These are phyloP conservation scores for Drosophila cardini DNA, from an alignment of 1,140 invertebrate species.

Conservation along the genomic window DNA sequence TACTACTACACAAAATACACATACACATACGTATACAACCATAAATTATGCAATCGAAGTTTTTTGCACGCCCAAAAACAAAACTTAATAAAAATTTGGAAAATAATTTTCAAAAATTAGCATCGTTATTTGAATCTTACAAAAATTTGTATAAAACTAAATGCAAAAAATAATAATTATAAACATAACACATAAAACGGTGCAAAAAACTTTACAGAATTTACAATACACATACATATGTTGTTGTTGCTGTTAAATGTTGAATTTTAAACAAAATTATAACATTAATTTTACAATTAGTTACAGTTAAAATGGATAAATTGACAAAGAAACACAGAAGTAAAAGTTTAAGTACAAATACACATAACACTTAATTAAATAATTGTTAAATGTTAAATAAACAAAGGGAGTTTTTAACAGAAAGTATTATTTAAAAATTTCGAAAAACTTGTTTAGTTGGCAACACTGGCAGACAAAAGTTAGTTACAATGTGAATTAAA, in stretches of 20 bases:
- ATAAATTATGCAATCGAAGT: conserved; percentile 70
- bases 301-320: conserved; percentile 50
- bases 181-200: conserved; percentile 53
- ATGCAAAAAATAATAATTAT: conserved; percentile 31
- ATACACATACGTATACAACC: conserved; percentile 48
- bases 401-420: conserved; percentile 14
- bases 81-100: not conserved
- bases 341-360: conserved; percentile 40
- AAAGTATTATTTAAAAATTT: conserved; percentile 11
- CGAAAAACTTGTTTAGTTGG: conserved; percentile 5
- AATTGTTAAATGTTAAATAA: conserved; percentile 51
- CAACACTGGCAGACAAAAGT: conserved; percentile 10
- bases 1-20: conserved; percentile 52
- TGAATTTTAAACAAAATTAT: conserved; percentile 9
- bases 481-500: conserved; percentile 1
- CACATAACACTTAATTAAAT: conserved; percentile 58
- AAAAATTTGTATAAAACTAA: conserved; percentile 51
- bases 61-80: conserved; percentile 66
- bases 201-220: conserved; percentile 84
- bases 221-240: conserved; percentile 56
- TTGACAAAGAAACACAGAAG: conserved; percentile 26
- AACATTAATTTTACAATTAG: conserved; percentile 63
- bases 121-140: conserved; percentile 31
- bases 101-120: conserved; percentile 65
- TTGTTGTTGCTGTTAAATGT: conserved; percentile 42